Evolutionary conservation across 2,113 vertebrate species (phyloP), one percentile per base, ranked within the genome.

Genomic region (Callipepla squamata): DNA sequence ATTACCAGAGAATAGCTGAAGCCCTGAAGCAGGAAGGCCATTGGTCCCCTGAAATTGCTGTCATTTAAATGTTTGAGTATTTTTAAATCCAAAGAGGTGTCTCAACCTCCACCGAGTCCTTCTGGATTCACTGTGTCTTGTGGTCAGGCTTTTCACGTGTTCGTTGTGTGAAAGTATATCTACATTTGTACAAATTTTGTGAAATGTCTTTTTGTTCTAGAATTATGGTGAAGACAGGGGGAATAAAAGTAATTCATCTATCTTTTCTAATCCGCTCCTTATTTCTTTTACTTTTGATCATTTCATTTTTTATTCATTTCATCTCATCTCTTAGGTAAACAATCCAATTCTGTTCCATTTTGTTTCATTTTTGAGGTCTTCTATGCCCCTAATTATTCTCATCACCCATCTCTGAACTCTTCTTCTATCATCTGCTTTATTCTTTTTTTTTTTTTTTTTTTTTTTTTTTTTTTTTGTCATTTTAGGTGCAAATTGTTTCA

Each of bases 401-500:
- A 75, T 92, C 75, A 91, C 47, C 84, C 65, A 63, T 92, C 51
- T 88, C 74, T 92, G 83, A 89, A 95, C 92, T 87, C 87, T 66
- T 81, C 76, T 87, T 78, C 45, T 83, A 59, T 74, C 81, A 59
- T 74, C 81, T 87, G 55, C 81, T 89, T 48, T 73, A 85, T 92
- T 78, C 62, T 79, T 25, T 94, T 93, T 94, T 87, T 87, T 17
- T 36, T 36, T 95, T 93, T 93, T 94, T 87, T 87, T 17, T 36
- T 36, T 95, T 93, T 50, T 51, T 51, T 53, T 30, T 55, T 57
- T 95, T 94, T 95, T 89, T 87, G 84, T 85, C 80, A 93, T 96
- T 96, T 96, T 92, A 85, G 81, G 81, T 96, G 92, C 67, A 92
- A 95, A 96, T 96, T 93, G 85, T 94, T 92, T 85, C 88, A 87